Evolutionary conservation across 2,888 invertebrate species (phyloP), one percentile per base, ranked within the genome.

Genomic region (Himalopsyche anomala): DNA sequence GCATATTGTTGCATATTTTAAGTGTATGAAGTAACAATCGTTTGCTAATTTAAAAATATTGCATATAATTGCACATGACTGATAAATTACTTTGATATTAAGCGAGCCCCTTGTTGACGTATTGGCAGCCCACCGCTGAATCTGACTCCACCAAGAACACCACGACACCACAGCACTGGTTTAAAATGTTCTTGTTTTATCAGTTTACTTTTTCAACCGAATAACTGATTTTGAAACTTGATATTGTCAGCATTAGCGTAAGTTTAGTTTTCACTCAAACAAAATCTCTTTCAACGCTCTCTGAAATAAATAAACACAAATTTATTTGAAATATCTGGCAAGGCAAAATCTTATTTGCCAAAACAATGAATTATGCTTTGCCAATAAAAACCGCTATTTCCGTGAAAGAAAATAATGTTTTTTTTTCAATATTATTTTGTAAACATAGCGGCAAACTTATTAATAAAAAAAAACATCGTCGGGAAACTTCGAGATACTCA

Each of bases 321-420:
- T 74, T 74, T 15, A 36, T 74, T 74, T 38, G 36, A 74, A 74
- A 74, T 74, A 12, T 9, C 74, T 74, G 74, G 38, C 74, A 74
- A 74, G 6, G 36, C 74, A 15, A 12, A 74, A 74, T 74, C 11
- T 6, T 38, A 74, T 74, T 38, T 74, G 74, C 74, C 36, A 36
- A 74, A 74, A 74, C 38, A 74, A 74, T 74, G 74, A 74, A 74
- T 38, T 38, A 74, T 36, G 15, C 36, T 74, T 38, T 36, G 74
- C 74, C 74, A 38, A 19, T 74, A 74, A 38, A 74, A 74, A 74
- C 15, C 38, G 19, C 74, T 36, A 36, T 74, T 38, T 74, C 38
- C 12, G 36, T 38, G 5, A 12, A 74, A 36, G n/a, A 74, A 38
- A 38, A 74, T 15, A 74, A 36, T 74, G 36, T 74, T 74, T 38